Evolutionary conservation across 1,140 invertebrate genomes (phyloP), one percentile per base, ranked within the genome.

Genomic region (Euschistus heros): DNA sequence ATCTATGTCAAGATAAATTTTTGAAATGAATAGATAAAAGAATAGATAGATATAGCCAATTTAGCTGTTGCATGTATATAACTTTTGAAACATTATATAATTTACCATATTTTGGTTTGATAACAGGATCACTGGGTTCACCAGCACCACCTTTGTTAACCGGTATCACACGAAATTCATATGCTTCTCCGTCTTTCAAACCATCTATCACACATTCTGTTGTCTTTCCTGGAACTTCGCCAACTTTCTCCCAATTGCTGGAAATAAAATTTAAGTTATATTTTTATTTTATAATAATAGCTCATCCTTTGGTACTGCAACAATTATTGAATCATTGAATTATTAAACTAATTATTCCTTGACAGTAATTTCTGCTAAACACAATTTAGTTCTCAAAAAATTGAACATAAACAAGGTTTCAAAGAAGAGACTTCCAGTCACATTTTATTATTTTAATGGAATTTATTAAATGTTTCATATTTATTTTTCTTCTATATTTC

Each of bases 81-180:
- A 50, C 10, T 18, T 57, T 8, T 24, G 5, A 57, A 26, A 15
- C 10, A 8, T 2, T 8, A 24, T 24, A 24, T 57, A 3, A 24
- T 73, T 76, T 72, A 77, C 86, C 80, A 78, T 87, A 92, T 71
- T 88, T 80, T 22, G 89, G 86, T 75, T 91, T 95, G 54, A 89
- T 90, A 65, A 92, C 81, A 71, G 93, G 84, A 72, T 98, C 93
- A 33, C 93, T 95, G 10, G 94, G 95, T 76, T 96, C 92, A 67
- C 94, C 91, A 64, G 85, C 84, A 26, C 96, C 97, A 30, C 90
- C 95, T 73, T 96, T 95, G 76, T 99, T 99, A 0, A 98, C 88
- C 20, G 97, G 96, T 75, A 91, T 90, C 0, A 99, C 86, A 64
- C 97, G 84, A 81, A 99, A 99, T 76, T 97, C 92, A 74, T 98